These are phyloP conservation scores for Drosophila ohnishii DNA, from an alignment of 1,140 invertebrate species.

Conservation along the genomic window DNA sequence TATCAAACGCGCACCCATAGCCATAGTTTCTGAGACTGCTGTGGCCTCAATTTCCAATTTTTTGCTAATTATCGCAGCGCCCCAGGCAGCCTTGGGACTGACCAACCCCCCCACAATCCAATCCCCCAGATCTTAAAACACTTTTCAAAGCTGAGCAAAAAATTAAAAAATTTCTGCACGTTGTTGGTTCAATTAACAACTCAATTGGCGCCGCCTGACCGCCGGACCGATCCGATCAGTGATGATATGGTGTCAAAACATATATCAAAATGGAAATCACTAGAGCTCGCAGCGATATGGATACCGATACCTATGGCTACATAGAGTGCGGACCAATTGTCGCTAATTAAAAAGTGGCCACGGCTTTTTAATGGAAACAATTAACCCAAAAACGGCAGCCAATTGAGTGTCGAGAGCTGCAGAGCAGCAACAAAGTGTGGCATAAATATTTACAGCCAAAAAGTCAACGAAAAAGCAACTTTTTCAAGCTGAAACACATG, in stretches of 20 bases:
- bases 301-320: slow-evolving; percentile 30
- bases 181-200: slow-evolving; percentile 73
- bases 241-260: slow-evolving; percentile 73
- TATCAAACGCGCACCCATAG: slow-evolving; percentile 17
- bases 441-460: slow-evolving; percentile 54
- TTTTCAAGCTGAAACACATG: slow-evolving; percentile 63
- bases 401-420: slow-evolving; percentile 59
- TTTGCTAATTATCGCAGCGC: slow-evolving; percentile 47
- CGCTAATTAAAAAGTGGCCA: slow-evolving; percentile 80
- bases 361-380: slow-evolving; percentile 82
- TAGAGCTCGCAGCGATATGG: slow-evolving; percentile 38
- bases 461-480: slow-evolving; percentile 36
- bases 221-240: neutral
- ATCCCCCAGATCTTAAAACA: slow-evolving; percentile 7
- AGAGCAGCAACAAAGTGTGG: slow-evolving; percentile 40
- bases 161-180: slow-evolving; percentile 62
- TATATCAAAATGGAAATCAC: slow-evolving; percentile 77
- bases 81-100: slow-evolving; percentile 49
- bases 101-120: slow-evolving; percentile 5
- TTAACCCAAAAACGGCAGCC: slow-evolving; percentile 77
- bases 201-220: slow-evolving; percentile 61
- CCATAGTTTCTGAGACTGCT: slow-evolving; percentile 1
- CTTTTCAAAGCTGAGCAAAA: slow-evolving; percentile 30
- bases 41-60: slow-evolving; percentile 35
- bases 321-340: slow-evolving; percentile 63